Evolutionary conservation across 2,113 vertebrate genomes (phyloP).

Genomic region (Cheilinus undulatus): DNA sequence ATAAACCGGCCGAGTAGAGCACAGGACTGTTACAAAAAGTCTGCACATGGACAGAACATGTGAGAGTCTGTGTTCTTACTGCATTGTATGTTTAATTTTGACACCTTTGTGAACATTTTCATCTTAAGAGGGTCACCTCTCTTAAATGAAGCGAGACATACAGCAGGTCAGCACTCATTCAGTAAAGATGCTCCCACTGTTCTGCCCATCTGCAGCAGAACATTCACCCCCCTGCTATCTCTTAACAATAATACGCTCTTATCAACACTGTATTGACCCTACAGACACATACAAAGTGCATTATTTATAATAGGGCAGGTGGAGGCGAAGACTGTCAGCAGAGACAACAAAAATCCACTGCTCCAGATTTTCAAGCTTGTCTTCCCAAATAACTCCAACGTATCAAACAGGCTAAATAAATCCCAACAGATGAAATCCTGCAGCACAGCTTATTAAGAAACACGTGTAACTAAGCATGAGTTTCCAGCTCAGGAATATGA

Average conservation of each 20-base stretch:
- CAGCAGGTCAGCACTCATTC: slow-evolving; percentile 51
- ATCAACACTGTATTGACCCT: slow-evolving; percentile 56
- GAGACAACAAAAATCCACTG: slow-evolving; percentile 36
- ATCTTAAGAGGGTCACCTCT: background rate
- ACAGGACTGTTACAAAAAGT: background rate
- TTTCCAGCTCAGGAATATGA: slow-evolving; percentile 31
- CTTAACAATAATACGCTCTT: slow-evolving; percentile 49
- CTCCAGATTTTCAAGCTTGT: slow-evolving; percentile 19
- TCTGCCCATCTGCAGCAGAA: slow-evolving; percentile 58
- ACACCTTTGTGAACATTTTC: slow-evolving; percentile 13
- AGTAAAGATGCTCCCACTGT: slow-evolving; percentile 59
- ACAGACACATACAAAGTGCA: slow-evolving; percentile 72
- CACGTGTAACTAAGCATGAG: slow-evolving; percentile 1
- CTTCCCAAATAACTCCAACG: slow-evolving; percentile 21
- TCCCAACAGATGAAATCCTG: slow-evolving; percentile 29
- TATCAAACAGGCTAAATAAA: slow-evolving; percentile 20
- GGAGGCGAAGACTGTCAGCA: slow-evolving; percentile 34
- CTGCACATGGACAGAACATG: background rate
- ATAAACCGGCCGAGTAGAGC: slow-evolving; percentile 10
- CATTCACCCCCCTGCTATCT: slow-evolving; percentile 68
- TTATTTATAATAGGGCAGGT: slow-evolving; percentile 74
- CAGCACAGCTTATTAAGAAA: slow-evolving; percentile 27
- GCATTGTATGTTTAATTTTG: slow-evolving; percentile 1
- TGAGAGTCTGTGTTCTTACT: background rate
- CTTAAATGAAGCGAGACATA: slow-evolving; percentile 29